Percentiles rank a stretch among this genome's conserved stretches.
These are phyloP conservation scores for Tangara arthus DNA, from an alignment of 2,797 vertebrate genomes.

Conservation along the genomic window DNA sequence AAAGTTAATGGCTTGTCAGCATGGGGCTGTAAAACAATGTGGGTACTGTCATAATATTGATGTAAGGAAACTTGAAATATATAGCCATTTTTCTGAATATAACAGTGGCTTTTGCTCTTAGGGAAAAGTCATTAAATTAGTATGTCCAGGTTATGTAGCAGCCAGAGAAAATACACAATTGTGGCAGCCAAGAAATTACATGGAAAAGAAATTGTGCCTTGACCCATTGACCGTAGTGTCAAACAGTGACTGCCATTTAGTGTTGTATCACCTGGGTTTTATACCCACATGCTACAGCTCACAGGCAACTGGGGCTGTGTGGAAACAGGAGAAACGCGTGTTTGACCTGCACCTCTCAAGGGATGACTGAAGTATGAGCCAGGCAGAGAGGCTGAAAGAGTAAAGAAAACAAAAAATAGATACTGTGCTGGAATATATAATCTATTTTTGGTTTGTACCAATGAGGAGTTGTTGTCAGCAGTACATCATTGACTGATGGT, in stretches of 20 bases:
- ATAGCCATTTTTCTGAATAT: slow-evolving; percentile 49
- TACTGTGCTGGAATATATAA: not conserved
- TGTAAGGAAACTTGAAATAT: slow-evolving; percentile 59
- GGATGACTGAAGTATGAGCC: not conserved
- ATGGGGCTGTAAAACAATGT: slow-evolving; percentile 60
- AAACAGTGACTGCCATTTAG: slow-evolving; percentile 1
- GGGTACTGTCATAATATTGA: slow-evolving; percentile 67
- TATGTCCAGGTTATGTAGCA: slow-evolving; percentile 50
- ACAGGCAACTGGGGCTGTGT: not conserved
- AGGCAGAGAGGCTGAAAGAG: not conserved
- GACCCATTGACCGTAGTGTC: not conserved
- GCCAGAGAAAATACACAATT: slow-evolving; percentile 63
- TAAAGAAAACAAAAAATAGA: not conserved
- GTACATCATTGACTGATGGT: not conserved
- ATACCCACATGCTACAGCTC: not conserved
- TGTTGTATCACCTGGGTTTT: slow-evolving; percentile 12
- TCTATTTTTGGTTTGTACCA: not conserved
- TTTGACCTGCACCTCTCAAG: not conserved
- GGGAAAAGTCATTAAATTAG: slow-evolving; percentile 58
- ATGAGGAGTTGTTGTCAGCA: not conserved
- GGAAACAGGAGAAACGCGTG: not conserved
- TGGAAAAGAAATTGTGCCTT: slow-evolving; percentile 33
- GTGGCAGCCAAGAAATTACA: slow-evolving; percentile 16
- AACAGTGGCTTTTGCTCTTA: slow-evolving; percentile 54
- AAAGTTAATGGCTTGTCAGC: slow-evolving; percentile 65